Base-by-base conservation (phyloP, 2,888 invertebrate species). In the Neocrepidodera transversa region DNA sequence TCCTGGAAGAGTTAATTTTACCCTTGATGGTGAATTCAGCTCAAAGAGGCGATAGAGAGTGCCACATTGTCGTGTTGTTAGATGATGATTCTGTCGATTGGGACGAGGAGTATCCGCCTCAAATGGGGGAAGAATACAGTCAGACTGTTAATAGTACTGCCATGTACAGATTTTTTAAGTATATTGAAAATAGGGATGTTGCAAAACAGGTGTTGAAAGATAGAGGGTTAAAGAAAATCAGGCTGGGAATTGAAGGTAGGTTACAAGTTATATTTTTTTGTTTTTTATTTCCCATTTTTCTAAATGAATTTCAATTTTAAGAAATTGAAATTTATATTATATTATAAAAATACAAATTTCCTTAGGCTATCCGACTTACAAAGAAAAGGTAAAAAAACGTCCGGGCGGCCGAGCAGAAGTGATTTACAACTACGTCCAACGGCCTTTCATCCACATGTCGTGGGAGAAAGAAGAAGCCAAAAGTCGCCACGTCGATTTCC, bases 381-480 rank as follows among this genome's bases (percentile, higher is more conserved):
- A 98, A 77, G 99, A 99, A 78, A 99, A 99, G 78, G 91, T 99
- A 1, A 95, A 96, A 80, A 92, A 93, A 74, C 85, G 98, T 14
- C 93, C 97, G 0, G 97, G 97, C 1, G 95, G 95, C 0, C 84
- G 97, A 2, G 92, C 97, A 0, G 98, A 99, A 81, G 95, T 98
- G 2, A 97, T 99, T 67, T 99, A 99, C 83, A 99, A 98, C 81
- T 99, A 99, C 79, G 98, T 99, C 0, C 99, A 99, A 78, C 85
- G 99, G 0, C 99, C 99, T 0, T 99, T 99, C 80, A 93, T 99
- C 52, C 96, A 97, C 76, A 95, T 96, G 93, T 96, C 96, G 0
- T 99, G 99, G 99, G 99, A 99, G 78, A 99, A 99, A 74, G 99
- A 99, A 75, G 99, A 99, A 74, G 98, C 97, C 0, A 97, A 97